Evolutionary conservation across 2,888 invertebrate species (phyloP).

Genomic region (Pardosa pseudoannulata): DNA sequence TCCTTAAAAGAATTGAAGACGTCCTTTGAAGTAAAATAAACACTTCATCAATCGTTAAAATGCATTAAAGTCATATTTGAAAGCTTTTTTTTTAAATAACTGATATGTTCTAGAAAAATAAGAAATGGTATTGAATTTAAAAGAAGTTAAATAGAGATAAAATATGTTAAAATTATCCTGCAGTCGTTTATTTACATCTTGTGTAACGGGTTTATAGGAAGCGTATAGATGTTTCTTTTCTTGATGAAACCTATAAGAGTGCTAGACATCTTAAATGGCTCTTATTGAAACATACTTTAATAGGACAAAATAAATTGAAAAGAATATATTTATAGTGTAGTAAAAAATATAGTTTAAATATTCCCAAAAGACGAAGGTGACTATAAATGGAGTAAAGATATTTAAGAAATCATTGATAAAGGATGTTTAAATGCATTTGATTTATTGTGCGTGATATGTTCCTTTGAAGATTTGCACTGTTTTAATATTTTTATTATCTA

Average conservation of each 20-base stretch:
- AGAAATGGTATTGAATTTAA: background rate
- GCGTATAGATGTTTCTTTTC: too few species aligned
- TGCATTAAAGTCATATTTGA: too few species aligned
- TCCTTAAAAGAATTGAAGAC: too few species aligned
- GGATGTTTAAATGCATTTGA: too few species aligned
- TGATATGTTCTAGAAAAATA: too few species aligned
- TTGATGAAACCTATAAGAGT: background rate
- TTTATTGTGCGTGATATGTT: too few species aligned
- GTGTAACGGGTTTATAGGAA: background rate
- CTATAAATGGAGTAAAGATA: background rate
- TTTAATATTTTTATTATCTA: too few species aligned
- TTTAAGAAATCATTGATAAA: too few species aligned
- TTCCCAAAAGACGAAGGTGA: background rate
- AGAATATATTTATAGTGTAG: background rate
- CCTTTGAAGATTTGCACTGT: too few species aligned
- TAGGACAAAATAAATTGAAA: background rate
- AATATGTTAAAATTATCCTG: background rate
- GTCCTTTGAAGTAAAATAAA: too few species aligned
- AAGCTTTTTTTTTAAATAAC: too few species aligned
- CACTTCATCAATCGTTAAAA: too few species aligned
- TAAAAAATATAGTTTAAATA: conserved; percentile 8
- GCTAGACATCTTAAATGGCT: background rate
- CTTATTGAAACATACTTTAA: background rate
- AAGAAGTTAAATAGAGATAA: background rate
- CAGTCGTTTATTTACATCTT: background rate